Conservation (phyloP, 2,797 vertebrate species). For the Saxicola maurus region DNA sequence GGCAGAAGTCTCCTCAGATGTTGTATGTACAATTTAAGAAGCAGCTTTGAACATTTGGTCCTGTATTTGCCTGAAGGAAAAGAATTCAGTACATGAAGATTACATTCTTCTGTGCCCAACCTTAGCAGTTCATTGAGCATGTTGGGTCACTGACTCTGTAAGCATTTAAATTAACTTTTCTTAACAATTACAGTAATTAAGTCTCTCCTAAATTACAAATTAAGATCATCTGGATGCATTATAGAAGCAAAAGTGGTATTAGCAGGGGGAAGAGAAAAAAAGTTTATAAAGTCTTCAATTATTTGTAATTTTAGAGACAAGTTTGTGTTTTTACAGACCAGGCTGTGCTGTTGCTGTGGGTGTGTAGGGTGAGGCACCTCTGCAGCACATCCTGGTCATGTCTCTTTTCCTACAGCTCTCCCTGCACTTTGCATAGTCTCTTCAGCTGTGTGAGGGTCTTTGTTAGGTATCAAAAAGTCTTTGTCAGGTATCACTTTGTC, state of each 20-base stretch:
- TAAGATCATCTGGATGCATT: constrained; percentile 33
- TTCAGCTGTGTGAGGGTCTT: neutral
- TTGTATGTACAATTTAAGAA: constrained; percentile 22
- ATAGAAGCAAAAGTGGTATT: constrained; percentile 1
- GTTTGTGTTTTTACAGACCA: neutral
- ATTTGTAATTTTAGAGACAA: neutral
- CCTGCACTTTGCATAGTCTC: neutral
- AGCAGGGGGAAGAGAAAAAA: neutral
- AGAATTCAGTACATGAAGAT: constrained; percentile 12
- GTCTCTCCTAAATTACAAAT: constrained; percentile 50
- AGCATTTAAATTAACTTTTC: constrained; percentile 45
- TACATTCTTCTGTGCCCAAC: constrained; percentile 9
- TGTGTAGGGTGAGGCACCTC: neutral
- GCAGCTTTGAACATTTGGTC: constrained; percentile 29
- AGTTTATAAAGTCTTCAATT: neutral
- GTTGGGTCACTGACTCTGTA: constrained; percentile 30
- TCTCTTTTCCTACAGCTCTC: neutral
- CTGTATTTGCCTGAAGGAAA: constrained; percentile 26
- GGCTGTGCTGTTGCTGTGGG: neutral
- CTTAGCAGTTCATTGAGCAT: constrained; percentile 22
- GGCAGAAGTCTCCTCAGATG: constrained; percentile 20
- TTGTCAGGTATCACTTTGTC: neutral
- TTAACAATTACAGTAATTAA: constrained; percentile 49
- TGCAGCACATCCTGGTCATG: neutral
- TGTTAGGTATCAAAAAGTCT: neutral